A percentile compares a stretch with the other conserved stretches of the same genome.
These are phyloP conservation scores for Drosophila aff. DNA, from an alignment of 1,140 invertebrate species.

Conservation along the genomic window DNA sequence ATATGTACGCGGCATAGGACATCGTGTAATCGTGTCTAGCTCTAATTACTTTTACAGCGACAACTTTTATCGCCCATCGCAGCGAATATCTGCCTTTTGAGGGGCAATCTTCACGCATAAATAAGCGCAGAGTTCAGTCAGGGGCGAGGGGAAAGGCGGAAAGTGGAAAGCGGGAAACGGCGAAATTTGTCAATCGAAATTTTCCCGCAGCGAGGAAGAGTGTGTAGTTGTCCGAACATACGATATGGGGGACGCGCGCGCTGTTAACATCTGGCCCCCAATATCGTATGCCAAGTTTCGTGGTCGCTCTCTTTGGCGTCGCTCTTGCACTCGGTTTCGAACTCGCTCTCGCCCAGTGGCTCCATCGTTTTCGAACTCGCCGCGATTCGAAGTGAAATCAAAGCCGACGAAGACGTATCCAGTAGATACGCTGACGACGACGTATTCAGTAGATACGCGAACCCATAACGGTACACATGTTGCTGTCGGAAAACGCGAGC, in stretches of 20 bases:
- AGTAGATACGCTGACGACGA: conserved; percentile 70
- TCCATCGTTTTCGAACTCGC: conserved; percentile 35
- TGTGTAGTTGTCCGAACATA: conserved; percentile 25
- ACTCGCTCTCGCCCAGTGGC: conserved; percentile 8
- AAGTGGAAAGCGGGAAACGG: neutral
- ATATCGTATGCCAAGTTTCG: conserved; percentile 67
- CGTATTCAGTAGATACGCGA: conserved; percentile 80
- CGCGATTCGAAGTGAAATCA: conserved; percentile 65
- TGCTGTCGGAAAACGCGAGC: conserved; percentile 68
- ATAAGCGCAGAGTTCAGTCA: conserved; percentile 20
- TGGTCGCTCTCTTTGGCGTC: conserved; percentile 18
- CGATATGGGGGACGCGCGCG: conserved; percentile 19
- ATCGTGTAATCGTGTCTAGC: conserved; percentile 51
- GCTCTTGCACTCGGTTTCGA: conserved; percentile 20
- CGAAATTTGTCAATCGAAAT: conserved; percentile 51
- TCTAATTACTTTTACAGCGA: conserved; percentile 58
- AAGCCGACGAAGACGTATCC: conserved; percentile 63
- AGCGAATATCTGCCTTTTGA: conserved; percentile 47
- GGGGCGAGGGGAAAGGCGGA: neutral
- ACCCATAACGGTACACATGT: conserved; percentile 80
- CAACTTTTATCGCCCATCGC: conserved; percentile 59
- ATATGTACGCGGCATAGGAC: conserved; percentile 7
- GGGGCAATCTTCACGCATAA: conserved; percentile 58
- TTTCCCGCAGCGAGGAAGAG: conserved; percentile 2
- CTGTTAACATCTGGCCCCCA: conserved; percentile 23